phyloP scores from a whole-genome alignment of 1,140 invertebrate genomes.

The Diorhabda elongata region DNA sequence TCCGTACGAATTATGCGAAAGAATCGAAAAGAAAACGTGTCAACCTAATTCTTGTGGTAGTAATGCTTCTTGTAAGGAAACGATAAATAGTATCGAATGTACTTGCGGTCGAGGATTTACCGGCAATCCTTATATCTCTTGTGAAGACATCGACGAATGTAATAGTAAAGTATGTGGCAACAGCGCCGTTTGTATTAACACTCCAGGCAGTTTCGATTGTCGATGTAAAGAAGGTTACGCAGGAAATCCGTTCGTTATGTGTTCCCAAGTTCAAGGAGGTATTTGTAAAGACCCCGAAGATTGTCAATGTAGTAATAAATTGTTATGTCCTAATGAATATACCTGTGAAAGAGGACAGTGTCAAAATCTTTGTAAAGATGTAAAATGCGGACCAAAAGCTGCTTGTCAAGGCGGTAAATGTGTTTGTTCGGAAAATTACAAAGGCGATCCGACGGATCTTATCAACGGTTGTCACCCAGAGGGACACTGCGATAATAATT shows the following conservation, averaged over 20 bases:
- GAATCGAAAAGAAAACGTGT: conserved; percentile 63
- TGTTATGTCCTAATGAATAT: conserved; percentile 71
- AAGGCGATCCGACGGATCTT: conserved; percentile 72
- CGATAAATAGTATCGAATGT: conserved; percentile 70
- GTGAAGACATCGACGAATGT: conserved; percentile 84
- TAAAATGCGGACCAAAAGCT: conserved; percentile 76
- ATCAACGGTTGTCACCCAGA: conserved; percentile 63
- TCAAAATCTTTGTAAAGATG: conserved; percentile 65
- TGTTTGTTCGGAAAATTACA: conserved; percentile 70
- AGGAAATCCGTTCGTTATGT: conserved; percentile 81
- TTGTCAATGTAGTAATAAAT: conserved; percentile 65
- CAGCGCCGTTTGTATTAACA: conserved; percentile 85
- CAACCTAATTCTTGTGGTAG: conserved; percentile 67
- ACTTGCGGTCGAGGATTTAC: conserved; percentile 74
- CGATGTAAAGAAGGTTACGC: conserved; percentile 74
- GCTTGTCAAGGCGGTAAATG: conserved; percentile 76
- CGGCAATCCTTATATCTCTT: conserved; percentile 83
- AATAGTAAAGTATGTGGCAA: conserved; percentile 73
- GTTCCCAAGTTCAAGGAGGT: conserved; percentile 61
- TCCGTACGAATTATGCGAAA: conserved; percentile 76
- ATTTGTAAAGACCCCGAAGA: conserved; percentile 63
- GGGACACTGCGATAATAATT: conserved; percentile 72
- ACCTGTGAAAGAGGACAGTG: conserved; percentile 67
- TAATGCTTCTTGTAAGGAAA: conserved; percentile 74
- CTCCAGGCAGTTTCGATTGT: conserved; percentile 81